Evolutionary conservation across 1,140 invertebrate genomes (phyloP).

Genomic region (Acromyrmex echinatior): DNA sequence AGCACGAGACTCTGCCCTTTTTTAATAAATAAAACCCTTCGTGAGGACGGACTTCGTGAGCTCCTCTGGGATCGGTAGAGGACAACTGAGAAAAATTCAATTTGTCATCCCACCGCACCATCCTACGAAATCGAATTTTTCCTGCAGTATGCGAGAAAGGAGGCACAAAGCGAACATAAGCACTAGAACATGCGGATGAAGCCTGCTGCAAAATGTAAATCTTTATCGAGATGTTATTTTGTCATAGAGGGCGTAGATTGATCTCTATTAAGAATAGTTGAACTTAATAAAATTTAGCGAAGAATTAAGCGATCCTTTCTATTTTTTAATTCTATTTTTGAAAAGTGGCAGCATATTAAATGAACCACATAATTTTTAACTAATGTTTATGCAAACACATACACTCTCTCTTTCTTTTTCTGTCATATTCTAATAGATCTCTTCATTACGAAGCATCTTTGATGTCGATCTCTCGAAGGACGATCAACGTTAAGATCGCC

Average conservation of each 20-base stretch:
- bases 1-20: constrained; percentile 24
- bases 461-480: background rate
- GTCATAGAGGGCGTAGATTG: no score
- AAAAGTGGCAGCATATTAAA: background rate
- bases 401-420: background rate
- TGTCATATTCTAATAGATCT: constrained; percentile 9
- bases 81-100: constrained; percentile 66
- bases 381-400: background rate
- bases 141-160: background rate
- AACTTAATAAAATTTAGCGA: background rate
- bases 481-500: constrained; percentile 19
- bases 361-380: background rate
- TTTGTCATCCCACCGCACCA: constrained; percentile 51
- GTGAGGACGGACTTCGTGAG: background rate
- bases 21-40: constrained; percentile 71
- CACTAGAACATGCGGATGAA: background rate
- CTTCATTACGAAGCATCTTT: background rate
- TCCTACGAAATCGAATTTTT: constrained; percentile 64
- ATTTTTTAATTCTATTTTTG: background rate
- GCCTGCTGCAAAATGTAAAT: constrained; percentile 6
- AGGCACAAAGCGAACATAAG: constrained; percentile 11
- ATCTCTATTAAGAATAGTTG: constrained; percentile 4
- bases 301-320: background rate
- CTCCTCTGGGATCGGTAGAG: background rate
- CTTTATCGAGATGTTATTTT: background rate